Conservation (phyloP, 1,140 invertebrate species). For the Hycleus cichorii region DNA sequence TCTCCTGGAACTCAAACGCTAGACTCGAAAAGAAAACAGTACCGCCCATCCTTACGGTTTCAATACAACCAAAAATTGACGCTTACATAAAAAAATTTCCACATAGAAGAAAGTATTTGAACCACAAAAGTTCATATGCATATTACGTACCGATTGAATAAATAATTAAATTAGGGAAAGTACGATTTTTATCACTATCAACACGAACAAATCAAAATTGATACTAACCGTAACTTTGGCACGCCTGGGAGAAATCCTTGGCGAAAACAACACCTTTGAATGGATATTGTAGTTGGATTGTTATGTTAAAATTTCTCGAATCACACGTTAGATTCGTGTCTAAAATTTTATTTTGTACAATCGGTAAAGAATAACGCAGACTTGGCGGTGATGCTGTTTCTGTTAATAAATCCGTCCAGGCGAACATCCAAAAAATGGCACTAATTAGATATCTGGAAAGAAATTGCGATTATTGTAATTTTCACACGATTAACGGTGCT, state of each 20-base stretch:
- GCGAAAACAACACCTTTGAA: conserved; percentile 63
- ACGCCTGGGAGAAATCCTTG: conserved; percentile 62
- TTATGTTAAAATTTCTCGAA: conserved; percentile 32
- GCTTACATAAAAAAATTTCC: no score
- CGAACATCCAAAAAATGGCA: background rate
- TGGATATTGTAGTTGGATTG: conserved; percentile 46
- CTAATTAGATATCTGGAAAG: conserved; percentile 1
- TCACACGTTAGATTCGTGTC: conserved; percentile 31
- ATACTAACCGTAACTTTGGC: conserved; percentile 47
- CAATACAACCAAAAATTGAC: no score
- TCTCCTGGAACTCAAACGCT: no score
- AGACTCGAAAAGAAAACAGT: no score
- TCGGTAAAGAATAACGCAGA: conserved; percentile 20
- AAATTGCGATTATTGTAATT: no score
- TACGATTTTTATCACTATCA: background rate
- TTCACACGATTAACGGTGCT: background rate
- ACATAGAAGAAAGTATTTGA: no score
- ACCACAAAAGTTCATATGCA: no score
- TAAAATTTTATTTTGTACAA: conserved; percentile 30
- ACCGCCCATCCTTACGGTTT: no score
- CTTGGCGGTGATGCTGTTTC: conserved; percentile 29
- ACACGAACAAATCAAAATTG: background rate
- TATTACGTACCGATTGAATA: no score
- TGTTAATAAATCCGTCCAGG: background rate
- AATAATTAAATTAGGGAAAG: background rate